These are phyloP conservation scores for Decapterus maruadsi DNA, from an alignment of 2,797 vertebrate species.

Conservation along the genomic window DNA sequence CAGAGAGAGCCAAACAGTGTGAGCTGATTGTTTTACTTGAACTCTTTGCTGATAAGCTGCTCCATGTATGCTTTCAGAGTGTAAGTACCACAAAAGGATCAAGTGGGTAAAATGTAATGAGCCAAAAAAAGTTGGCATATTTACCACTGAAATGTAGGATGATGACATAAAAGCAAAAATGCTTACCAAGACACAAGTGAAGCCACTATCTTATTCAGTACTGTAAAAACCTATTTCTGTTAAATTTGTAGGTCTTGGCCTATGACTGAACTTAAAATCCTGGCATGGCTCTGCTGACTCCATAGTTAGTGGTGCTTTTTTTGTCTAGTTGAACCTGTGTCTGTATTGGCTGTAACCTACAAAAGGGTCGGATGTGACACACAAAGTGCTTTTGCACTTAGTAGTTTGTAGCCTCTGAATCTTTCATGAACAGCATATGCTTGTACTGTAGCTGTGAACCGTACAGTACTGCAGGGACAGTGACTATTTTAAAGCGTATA, in stretches of 20 bases:
- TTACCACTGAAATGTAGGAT: conserved; percentile 17
- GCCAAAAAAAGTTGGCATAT: conserved; percentile 27
- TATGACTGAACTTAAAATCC: conserved; percentile 3
- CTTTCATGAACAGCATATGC: conserved; percentile 71
- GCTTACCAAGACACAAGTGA: background rate
- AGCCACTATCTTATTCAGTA: too few species aligned
- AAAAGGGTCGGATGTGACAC: conserved; percentile 60
- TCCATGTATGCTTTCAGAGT: background rate
- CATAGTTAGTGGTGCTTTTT: conserved; percentile 13
- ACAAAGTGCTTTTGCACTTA: conserved; percentile 73
- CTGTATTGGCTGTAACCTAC: conserved; percentile 28
- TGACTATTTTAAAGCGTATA: conserved; percentile 25
- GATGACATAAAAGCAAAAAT: conserved; percentile 1
- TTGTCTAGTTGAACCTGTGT: conserved; percentile 12
- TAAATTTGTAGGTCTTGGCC: background rate
- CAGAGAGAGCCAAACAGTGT: conserved; percentile 6
- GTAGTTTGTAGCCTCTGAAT: conserved; percentile 72
- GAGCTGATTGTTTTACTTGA: conserved; percentile 24
- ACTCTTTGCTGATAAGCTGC: conserved; percentile 6
- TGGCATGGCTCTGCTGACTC: background rate
- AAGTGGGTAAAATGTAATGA: conserved; percentile 25
- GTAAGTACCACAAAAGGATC: background rate
- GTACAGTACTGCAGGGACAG: conserved; percentile 12
- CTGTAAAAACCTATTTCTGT: too few species aligned
- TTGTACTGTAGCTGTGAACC: conserved; percentile 32